Evolutionary conservation across 2,888 invertebrate genomes (phyloP), one percentile per base, ranked within the genome.

Genomic region (Agonopterix alstromeriana): DNA sequence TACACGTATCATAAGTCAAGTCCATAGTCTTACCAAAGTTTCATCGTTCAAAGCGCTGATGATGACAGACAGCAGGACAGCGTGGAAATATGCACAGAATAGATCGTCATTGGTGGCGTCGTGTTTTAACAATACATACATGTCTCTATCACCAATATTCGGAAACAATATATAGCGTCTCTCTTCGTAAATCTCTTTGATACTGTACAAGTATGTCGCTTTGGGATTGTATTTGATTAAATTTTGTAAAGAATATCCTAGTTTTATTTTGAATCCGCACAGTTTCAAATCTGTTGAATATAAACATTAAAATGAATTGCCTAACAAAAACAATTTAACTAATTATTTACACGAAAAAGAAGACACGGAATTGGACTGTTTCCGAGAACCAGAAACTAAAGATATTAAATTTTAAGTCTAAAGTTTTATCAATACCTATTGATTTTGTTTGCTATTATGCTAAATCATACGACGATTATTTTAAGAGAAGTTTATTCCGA

Each of bases 81-180:
- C 93, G 63, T 94, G 92, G 58, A 93, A 93, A 69, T 93, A 94
- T 4, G 92, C 92, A 64, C 91, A 88, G 8, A 95, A 65, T n/a
- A 93, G 80, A 57, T 93, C 92, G 46, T 76, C 73, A 0, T 89
- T 65, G 0, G 63, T 67, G 14, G 90, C 88, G n/a, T 85, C 73
- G 45, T 89, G 83, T 51, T 89, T 85, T 1, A 94, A 67, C 36
- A 90, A 69, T 12, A 95, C 82, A 65, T 90, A 84, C 62, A 94
- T 90, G 17, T 67, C 79, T 51, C 78, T 79, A 3, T 67, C 68
- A 41, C 76, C 58, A 9, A 86, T 56, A 65, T 90, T 80, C 1
- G 91, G 84, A 1, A 91, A 53, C 41, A 94, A 66, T 11, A 93
- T 60, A 64, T 93, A 93, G 14, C 87, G 82, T 46, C 80, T 82